phyloP scores from a whole-genome alignment of 1,140 invertebrate genomes.

The Aethina tumida region DNA sequence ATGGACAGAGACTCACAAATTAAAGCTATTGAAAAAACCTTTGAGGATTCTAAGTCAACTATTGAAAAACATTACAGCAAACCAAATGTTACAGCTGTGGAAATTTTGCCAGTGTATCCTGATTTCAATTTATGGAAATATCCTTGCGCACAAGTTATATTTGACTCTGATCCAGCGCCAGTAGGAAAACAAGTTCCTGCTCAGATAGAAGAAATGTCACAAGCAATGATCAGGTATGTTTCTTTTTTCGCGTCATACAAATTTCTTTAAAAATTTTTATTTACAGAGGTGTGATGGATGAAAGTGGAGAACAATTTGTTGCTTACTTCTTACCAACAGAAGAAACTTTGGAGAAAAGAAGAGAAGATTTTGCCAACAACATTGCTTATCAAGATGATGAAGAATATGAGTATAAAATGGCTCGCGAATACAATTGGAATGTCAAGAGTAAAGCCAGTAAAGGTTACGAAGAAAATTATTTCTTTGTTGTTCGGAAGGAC shows the following conservation, averaged over 20 bases:
- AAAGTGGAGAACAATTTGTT: conserved; percentile 97
- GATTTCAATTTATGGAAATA: conserved; percentile 97
- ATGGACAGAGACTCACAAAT: conserved; percentile 97
- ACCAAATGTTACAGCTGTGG: conserved; percentile 84
- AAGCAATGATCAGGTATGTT: conserved; percentile 87
- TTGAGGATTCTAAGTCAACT: conserved; percentile 78
- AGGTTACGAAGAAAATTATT: conserved; percentile 98
- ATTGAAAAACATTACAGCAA: conserved; percentile 94
- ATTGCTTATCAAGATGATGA: conserved; percentile 87
- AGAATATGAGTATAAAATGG: conserved; percentile 92
- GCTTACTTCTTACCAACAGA: conserved; percentile 95
- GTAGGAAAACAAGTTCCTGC: conserved; percentile 69
- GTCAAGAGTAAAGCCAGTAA: conserved; percentile 96
- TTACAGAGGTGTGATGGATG: conserved; percentile 89
- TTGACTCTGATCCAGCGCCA: conserved; percentile 92
- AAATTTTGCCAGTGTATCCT: conserved; percentile 82
- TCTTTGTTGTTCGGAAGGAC: conserved; percentile 85
- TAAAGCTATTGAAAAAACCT: conserved; percentile 95
- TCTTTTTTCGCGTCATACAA: conserved; percentile 7
- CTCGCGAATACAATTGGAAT: conserved; percentile 95
- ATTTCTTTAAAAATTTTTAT: conserved; percentile 7
- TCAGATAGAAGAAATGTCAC: conserved; percentile 94
- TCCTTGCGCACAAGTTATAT: conserved; percentile 96
- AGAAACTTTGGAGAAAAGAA: conserved; percentile 81
- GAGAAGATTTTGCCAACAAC: conserved; percentile 62